Evolutionary conservation across 2,888 invertebrate genomes (phyloP).

Genomic region (Lasioglossum marginatum): DNA sequence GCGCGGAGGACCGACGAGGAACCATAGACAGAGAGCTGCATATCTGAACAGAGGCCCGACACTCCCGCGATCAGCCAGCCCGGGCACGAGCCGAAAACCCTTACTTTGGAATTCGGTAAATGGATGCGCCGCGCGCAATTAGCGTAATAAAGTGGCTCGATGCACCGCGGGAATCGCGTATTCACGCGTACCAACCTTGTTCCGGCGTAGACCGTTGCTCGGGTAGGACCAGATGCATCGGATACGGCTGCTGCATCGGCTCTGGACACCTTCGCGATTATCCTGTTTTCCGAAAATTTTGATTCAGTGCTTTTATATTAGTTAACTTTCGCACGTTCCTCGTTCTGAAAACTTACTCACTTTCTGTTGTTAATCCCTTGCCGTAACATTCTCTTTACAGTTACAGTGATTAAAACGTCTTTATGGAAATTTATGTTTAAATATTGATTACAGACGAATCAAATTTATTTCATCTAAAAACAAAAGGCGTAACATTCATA

Average conservation of each 20-base stretch:
- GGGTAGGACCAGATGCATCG: neutral
- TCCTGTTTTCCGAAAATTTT: neutral
- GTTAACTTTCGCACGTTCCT: neutral
- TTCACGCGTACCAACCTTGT: slow-evolving; percentile 37
- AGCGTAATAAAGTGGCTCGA: slow-evolving; percentile 66
- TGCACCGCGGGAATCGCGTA: slow-evolving; percentile 45
- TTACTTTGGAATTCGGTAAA: slow-evolving; percentile 67
- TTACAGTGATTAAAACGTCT: too few species aligned
- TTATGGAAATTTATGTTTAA: too few species aligned
- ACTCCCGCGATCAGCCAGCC: slow-evolving; percentile 45
- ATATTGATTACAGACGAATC: too few species aligned
- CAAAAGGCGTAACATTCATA: too few species aligned
- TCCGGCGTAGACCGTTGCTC: neutral
- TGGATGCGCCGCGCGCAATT: slow-evolving; percentile 55
- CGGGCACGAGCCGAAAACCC: slow-evolving; percentile 54
- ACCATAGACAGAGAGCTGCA: neutral
- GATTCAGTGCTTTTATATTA: neutral
- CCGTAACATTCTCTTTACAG: too few species aligned
- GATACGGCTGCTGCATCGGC: neutral
- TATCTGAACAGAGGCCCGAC: neutral
- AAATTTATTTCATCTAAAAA: too few species aligned
- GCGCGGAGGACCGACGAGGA: neutral
- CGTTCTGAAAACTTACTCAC: neutral
- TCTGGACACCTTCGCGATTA: neutral
- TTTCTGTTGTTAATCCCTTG: neutral